Base-by-base conservation (phyloP, 2,888 invertebrate species). In the Pyrochroa serraticornis region DNA sequence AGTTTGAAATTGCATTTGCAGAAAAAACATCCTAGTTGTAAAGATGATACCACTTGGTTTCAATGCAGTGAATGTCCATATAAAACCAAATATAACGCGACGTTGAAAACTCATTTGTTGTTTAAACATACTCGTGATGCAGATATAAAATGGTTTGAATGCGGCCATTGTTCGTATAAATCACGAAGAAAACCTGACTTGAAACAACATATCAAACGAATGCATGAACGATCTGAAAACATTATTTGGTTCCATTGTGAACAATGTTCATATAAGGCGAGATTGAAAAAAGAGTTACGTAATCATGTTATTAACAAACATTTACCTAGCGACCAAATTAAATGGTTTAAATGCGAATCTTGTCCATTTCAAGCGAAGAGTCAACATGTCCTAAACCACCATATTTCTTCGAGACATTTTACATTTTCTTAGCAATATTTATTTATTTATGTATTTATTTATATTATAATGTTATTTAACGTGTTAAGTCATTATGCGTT, bases 161-260 rank as follows among this genome's bases (percentile, higher is more conserved):
- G 58, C 38, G 43, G 36, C 9, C 30, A 53, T 34, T 58, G 58
- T 38, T 43, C 52, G 6, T 43, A 52, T 34, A 46, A 45, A 46
- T 36, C 52, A 7, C 46, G 39, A 14, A 32, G 42, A 6, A 58
- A 53, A 10, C 34, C 13, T 7, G 31, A 42, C 14, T 38, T 58
- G 10, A 34, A 33, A 7, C 7, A 36, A 12, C 58, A 58, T 41
- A 42, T 53, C 12, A 10, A 12, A 2, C 33, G 34, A 3, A 31
- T 41, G 41, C 54, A 54, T 36, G 39, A 46, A 3, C 10, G 7
- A 9, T 2, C 22, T 7, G 42, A 50, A 3, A 30, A 35, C 6
- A 33, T 30, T 6, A 10, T 34, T 1, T 34, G 30, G 50, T 22
- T 42, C 22, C 14, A 42, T 9, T 50, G 50, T 42, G 50, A 50